Conservation (phyloP, 2,888 invertebrate genomes). For the Oeneis ivallda region DNA sequence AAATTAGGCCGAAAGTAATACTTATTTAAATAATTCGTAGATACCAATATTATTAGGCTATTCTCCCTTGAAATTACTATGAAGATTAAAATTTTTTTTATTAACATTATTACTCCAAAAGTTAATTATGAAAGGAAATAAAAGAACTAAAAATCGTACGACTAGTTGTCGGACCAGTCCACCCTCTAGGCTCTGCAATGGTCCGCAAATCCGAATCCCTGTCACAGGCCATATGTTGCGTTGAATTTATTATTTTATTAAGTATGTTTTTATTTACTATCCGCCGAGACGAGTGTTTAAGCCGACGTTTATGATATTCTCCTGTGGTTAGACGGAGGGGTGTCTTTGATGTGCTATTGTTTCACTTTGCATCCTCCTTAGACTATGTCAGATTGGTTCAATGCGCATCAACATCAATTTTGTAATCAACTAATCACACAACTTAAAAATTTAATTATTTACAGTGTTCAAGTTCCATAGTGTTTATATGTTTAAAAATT, state of each 20-base stretch:
- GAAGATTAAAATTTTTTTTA: neutral
- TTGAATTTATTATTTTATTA: constrained; percentile 79
- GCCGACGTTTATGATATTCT: constrained; percentile 81
- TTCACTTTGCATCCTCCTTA: constrained; percentile 71
- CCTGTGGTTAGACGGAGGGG: constrained; percentile 73
- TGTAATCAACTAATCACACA: constrained; percentile 15
- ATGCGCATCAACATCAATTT: constrained; percentile 36
- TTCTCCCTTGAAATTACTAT: neutral
- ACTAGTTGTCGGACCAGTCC: constrained; percentile 41
- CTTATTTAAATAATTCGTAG: no score
- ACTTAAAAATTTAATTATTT: constrained; percentile 13
- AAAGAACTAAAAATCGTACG: constrained; percentile 27
- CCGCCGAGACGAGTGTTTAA: constrained; percentile 78
- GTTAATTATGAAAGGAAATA: neutral
- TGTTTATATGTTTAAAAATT: no score
- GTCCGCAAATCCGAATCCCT: constrained; percentile 47
- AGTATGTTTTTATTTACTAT: constrained; percentile 80
- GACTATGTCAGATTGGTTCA: constrained; percentile 68
- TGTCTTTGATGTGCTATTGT: constrained; percentile 71
- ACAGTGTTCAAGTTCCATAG: no score
- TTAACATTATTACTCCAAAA: neutral
- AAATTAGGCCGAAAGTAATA: neutral
- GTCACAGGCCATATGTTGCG: constrained; percentile 72
- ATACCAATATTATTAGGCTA: no score
- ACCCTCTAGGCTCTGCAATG: constrained; percentile 41